Evolutionary conservation across 2,797 vertebrate species (phyloP).

Genomic region (Syngnathus acus): DNA sequence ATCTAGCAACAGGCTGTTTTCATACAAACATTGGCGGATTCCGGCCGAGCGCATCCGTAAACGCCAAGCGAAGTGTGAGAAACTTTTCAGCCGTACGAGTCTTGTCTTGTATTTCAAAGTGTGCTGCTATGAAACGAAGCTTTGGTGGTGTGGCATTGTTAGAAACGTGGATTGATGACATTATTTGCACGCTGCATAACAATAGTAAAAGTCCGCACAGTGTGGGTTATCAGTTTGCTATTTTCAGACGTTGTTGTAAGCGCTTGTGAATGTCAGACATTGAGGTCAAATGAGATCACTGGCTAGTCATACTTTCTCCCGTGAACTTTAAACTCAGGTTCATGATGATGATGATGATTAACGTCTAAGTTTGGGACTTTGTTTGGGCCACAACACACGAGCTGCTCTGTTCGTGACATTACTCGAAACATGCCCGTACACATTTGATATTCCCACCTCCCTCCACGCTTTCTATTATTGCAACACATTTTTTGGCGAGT

Average conservation of each 20-base stretch:
- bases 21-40: slow-evolving; percentile 35
- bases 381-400: too few species aligned
- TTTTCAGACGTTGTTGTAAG: not conserved
- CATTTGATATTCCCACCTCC: not conserved
- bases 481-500: slow-evolving; percentile 33
- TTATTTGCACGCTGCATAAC: not conserved
- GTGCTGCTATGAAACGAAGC: too few species aligned
- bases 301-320: not conserved
- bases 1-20: slow-evolving; percentile 42
- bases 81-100: slow-evolving; percentile 15
- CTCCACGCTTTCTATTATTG: slow-evolving; percentile 27
- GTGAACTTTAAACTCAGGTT: not conserved
- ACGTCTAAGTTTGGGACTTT: slow-evolving; percentile 21
- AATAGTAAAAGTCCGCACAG: not conserved
- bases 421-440: not conserved
- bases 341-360: not conserved
- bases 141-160: not conserved
- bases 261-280: not conserved
- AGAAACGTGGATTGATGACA: too few species aligned
- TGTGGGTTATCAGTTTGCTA: not conserved
- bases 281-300: slow-evolving; percentile 4
- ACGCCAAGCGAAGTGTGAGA: slow-evolving; percentile 26
- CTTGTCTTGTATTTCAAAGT: not conserved
- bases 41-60: slow-evolving; percentile 24
- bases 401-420: not conserved